Evolutionary conservation across 92 coral and sea anemone genomes (phyloP), one percentile per base, ranked within the genome.

Genomic region (Actinostola sp.): DNA sequence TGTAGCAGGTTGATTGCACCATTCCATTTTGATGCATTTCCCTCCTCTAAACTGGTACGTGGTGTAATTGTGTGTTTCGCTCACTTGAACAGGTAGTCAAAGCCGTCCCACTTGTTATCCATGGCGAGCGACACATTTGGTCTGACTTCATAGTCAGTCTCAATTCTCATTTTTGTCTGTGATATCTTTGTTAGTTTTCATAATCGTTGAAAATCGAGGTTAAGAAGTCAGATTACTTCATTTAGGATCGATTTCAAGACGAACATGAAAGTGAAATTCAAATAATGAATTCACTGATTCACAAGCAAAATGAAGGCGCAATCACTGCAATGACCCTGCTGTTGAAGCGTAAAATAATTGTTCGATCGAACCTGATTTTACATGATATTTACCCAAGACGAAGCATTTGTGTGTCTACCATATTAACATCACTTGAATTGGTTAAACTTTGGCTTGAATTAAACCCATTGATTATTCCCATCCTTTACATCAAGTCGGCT

Each of bases 301-400:
- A n/a, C n/a, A n/a, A n/a, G n/a, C n/a, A n/a, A n/a, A n/a, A n/a
- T n/a, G n/a, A n/a, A n/a, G n/a, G n/a, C n/a, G n/a, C n/a, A n/a
- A n/a, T n/a, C n/a, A n/a, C n/a, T n/a, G n/a, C n/a, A n/a, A n/a
- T n/a, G n/a, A n/a, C n/a, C n/a, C 56, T 49, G 56, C 24, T 20
- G 13, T 3, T 52, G 16, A 38, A 66, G 33, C 43, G 52, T 26
- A 20, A 41, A 46, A 32, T 7, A 61, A 1, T 15, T 2, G 20
- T 23, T n/a, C 31, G 26, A 24, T 30, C 24, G 30, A 68, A 56
- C 73, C 21, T 19, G 74, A 68, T 30, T 68, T 34, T 31, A 43
- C 79, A 29, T 17, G 12, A 44, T 73, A 73, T 73, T 73, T 73
- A 73, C 79, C 79, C 61, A 48, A 60, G 31, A 59, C 51, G 79